phyloP scores from a whole-genome alignment of 2,888 invertebrate genomes.

The Autographa gamma region DNA sequence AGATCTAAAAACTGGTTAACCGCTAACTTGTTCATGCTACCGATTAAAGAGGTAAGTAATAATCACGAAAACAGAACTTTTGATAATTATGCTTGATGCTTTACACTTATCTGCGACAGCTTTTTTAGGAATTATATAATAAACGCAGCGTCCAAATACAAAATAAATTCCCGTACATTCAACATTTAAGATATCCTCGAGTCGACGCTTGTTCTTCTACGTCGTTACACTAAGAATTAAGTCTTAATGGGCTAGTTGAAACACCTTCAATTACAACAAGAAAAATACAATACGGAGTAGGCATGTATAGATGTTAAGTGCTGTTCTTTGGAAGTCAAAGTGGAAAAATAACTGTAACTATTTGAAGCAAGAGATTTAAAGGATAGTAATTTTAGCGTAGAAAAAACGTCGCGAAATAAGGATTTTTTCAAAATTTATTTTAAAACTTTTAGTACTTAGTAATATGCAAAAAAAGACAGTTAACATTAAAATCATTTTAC shows the following conservation, averaged over 20 bases:
- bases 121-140: not conserved
- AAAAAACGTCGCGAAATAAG: no score
- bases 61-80: no score
- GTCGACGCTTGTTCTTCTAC: slow-evolving; percentile 60
- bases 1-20: no score
- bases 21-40: no score
- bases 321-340: not conserved
- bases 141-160: not conserved
- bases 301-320: not conserved
- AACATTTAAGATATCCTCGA: slow-evolving; percentile 47
- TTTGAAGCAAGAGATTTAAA: not conserved
- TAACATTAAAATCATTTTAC: no score
- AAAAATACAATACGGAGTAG: slow-evolving; percentile 23
- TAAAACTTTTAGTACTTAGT: no score
- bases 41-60: no score
- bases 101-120: no score
- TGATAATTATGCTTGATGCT: no score
- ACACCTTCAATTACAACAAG: slow-evolving; percentile 63
- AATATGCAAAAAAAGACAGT: no score
- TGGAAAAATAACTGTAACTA: not conserved
- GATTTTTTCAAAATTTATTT: no score
- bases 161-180: slow-evolving; percentile 47
- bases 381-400: no score
- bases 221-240: slow-evolving; percentile 69
- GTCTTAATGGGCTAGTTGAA: slow-evolving; percentile 67